A percentile compares a stretch with the other conserved stretches of the same genome.
These are phyloP conservation scores for human (Homo sapiens) DNA, from an alignment of 2,113 vertebrate species.

Conservation along the genomic window DNA sequence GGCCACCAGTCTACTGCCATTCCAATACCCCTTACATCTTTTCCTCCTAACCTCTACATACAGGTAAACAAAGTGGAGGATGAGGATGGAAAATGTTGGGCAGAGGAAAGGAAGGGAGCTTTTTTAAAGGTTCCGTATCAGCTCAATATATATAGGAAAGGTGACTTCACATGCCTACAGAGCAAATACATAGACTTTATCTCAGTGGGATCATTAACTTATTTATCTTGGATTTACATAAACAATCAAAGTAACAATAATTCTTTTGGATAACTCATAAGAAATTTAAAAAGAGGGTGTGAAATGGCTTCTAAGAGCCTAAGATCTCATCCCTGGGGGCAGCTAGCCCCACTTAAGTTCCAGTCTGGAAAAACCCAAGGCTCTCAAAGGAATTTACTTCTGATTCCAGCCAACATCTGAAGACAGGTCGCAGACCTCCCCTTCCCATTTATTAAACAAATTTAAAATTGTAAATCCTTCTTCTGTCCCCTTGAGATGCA, in stretches of 20 bases:
- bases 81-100: neutral
- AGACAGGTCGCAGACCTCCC: neutral
- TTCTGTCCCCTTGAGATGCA: neutral
- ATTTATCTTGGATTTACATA: neutral
- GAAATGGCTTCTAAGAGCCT: neutral
- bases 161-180: neutral
- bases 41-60: neutral
- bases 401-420: neutral
- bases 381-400: neutral
- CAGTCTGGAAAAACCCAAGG: neutral
- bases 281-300: neutral
- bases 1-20: neutral
- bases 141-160: neutral
- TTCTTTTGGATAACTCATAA: neutral
- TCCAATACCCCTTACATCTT: neutral
- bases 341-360: neutral
- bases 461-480: neutral
- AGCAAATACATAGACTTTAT: neutral
- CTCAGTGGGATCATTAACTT: neutral
- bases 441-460: neutral
- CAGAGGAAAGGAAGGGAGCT: neutral
- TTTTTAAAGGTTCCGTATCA: neutral
- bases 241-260: neutral
- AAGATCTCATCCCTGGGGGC: no score
- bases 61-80: neutral